Evolutionary conservation across 1,140 invertebrate genomes (phyloP).

Genomic region (Zaprionus taronus): DNA sequence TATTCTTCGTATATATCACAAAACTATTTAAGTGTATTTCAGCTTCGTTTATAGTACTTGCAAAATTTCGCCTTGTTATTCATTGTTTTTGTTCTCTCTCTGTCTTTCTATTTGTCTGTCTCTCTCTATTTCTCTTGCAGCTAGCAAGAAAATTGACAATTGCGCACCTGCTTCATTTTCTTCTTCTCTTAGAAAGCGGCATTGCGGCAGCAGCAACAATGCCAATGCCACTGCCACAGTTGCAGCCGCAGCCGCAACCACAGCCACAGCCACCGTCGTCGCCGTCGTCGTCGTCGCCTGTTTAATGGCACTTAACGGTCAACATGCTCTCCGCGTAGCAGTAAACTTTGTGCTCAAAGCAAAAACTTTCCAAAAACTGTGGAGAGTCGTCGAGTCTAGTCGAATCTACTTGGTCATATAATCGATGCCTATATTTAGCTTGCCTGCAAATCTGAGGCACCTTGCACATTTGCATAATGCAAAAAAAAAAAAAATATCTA

Average conservation of each 20-base stretch:
- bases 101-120: slow-evolving; percentile 27
- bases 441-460: slow-evolving; percentile 15
- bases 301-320: slow-evolving; percentile 82
- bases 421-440: slow-evolving; percentile 18
- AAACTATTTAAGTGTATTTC: slow-evolving; percentile 20
- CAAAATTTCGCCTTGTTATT: slow-evolving; percentile 47
- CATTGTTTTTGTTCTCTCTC: slow-evolving; percentile 70
- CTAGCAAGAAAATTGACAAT: slow-evolving; percentile 77
- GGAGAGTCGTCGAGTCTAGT: neutral
- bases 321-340: slow-evolving; percentile 77
- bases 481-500: slow-evolving; percentile 35
- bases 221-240: slow-evolving; percentile 67
- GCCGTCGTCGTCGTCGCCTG: slow-evolving; percentile 58
- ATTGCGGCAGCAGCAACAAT: slow-evolving; percentile 57
- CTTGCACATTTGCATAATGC: slow-evolving; percentile 68
- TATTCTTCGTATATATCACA: neutral
- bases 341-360: slow-evolving; percentile 69
- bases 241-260: slow-evolving; percentile 9
- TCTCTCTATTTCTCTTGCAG: slow-evolving; percentile 35
- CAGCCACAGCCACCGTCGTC: neutral
- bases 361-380: slow-evolving; percentile 61
- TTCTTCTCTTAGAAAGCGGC: slow-evolving; percentile 51
- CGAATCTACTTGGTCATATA: slow-evolving; percentile 23
- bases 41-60: slow-evolving; percentile 20
- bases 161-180: slow-evolving; percentile 81